Evolutionary conservation across 2,888 invertebrate species (phyloP), one percentile per base, ranked within the genome.

Genomic region (Napeogenes sylphis): DNA sequence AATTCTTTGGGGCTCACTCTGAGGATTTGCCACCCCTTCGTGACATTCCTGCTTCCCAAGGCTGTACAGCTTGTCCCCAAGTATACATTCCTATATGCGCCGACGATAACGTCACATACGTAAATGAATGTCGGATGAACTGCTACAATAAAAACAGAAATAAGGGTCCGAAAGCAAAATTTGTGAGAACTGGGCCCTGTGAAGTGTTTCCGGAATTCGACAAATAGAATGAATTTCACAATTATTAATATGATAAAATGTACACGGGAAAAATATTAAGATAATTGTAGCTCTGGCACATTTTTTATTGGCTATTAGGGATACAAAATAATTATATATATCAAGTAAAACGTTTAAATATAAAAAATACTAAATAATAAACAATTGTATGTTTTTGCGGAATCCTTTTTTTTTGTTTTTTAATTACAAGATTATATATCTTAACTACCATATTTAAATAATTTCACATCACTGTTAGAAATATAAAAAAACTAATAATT

Each of bases 81-180:
- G 72, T 82, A 0, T 83, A 80, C 46, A 58, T 62, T 0, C 83
- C 83, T 0, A 61, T 82, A 0, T 83, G 83, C 53, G 83, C 68
- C 0, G 63, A 64, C 2, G 78, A 83, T 12, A 76, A 77, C 8
- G 45, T 46, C 0, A 83, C 83, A 0, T 83, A 83, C 21, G 56
- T 73, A 0, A 83, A 78, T 10, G 80, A 81, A 66, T 83, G 82
- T 14, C 67, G 63, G 4, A 13, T 82, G 58, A 57, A 45, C 2
- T 82, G 82, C 46, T 30, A 6, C 1, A 81, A 81, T 61, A 51
- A 51, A 4, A 62, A 70, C 4, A 60, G 59, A 42, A 65, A 64
- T 1, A 67, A 58, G 10, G 56, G 63, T 3, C 53, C 51, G 3
- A 56, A 59, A 6, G 68, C 61, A 14, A 57, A 53, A 13, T 61